Base-by-base conservation (phyloP, 2,888 invertebrate species). In the Mongoloraphidia duomilia region DNA sequence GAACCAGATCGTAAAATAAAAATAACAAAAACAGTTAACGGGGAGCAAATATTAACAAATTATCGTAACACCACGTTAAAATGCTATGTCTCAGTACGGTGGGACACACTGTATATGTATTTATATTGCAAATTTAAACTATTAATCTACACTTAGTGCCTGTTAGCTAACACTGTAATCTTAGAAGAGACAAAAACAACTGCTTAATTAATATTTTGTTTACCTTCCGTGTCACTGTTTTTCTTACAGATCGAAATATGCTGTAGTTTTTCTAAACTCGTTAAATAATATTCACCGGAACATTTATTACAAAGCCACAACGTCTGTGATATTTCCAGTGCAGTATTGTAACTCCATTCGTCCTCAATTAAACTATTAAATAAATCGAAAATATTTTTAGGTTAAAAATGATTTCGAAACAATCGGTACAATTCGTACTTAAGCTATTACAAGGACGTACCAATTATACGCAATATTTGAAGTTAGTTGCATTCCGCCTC, bases 391-490 rank as follows among this genome's bases (percentile, higher is more conserved):
- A 53, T 37, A 46, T 38, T 50, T 14, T 47, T 17, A 51, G 44
- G 41, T 41, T 41, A 47, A 47, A 48, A 49, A 34, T 14, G 43
- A 46, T 39, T 45, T 42, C 44, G 44, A 45, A 48, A 12, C 38
- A 46, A n/a, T 17, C 37, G 44, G 10, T 13, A 5, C 2, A 36
- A n/a, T n/a, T 41, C 37, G 26, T 26, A 26, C 34, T 39, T 26
- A 14, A 49, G 35, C 13, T 36, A 37, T 14, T 40, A 42, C 33
- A 46, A 14, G 4, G 39, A 47, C 73, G 73, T 68, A 80, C 76
- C 79, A 80, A 56, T 82, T 82, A 64, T 84, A 93, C 46, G 87
- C 84, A 34, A 94, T 74, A 66, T 84, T 86, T 56, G 86, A 82
- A 0, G 85, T 84, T 8, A 95, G 75, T 63, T 79, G 79, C 11